Base-by-base conservation (phyloP, 2,113 vertebrate species). In the Ceyx melanurus region DNA sequence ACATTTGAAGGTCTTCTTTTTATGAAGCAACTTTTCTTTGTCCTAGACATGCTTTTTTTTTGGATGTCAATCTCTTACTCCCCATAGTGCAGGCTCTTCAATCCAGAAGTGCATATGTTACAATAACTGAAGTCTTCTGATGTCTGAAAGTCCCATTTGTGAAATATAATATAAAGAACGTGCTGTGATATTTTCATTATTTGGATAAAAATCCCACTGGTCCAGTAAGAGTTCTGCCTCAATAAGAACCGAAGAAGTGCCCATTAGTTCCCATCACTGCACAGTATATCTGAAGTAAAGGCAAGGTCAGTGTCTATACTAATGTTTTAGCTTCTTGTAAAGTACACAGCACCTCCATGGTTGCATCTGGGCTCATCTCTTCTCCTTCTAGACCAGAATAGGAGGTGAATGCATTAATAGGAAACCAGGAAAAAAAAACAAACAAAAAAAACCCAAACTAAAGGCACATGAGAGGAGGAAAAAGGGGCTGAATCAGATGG, bases 1-100 rank as follows among this genome's bases (percentile, higher is more conserved):
- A 25, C 75, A 92, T 95, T 68, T 60, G 92, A 94, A 94, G 43
- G 57, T 86, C 23, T 35, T 35, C 42, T 94, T 25, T 95, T 90
- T 64, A 6, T 68, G 51, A 95, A 67, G 53, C 22, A 80, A 75
- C 35, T 85, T 93, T 82, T 62, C 61, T 70, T 74, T 84, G 67
- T 72, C 45, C 22, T 62, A 77, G 45, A 51, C 7, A 3, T 5
- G n/a, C 3, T 8, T 4, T 62, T 64, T 58, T 68, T 37, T 62
- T 8, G 37, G 53, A 72, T 66, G 54, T 72, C 87, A 82, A 20
- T 87, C 86, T 77, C n/a, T 75, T 60, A 70, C 42, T 92, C 73
- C 71, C 64, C 21, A 12, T 58, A 82, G 84, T 21, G 48, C 26
- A 56, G 72, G 54, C 15, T 74, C 60, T 83, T 91, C 21, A 2